Base-by-base conservation (phyloP, 2,113 vertebrate species). In the Triplophysa tibetana region DNA sequence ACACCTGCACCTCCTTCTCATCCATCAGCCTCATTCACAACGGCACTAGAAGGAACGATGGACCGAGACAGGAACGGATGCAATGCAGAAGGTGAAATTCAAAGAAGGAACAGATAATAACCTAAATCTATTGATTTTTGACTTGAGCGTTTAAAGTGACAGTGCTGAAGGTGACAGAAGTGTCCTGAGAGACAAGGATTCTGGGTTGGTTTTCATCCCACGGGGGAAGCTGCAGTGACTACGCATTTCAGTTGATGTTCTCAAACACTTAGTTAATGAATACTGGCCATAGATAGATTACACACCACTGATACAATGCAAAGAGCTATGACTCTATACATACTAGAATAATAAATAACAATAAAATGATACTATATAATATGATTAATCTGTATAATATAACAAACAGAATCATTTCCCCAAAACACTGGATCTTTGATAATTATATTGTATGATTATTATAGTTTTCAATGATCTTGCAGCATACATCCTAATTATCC, bases 41-140 rank as follows among this genome's bases (percentile, higher is more conserved):
- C 74, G 58, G 73, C 60, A 77, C 63, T 16, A 60, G 17, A 80
- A 19, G 63, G 29, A 69, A 68, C 33, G 29, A 64, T n/a, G 14
- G 33, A 80, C 8, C 65, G 43, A 45, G 74, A 19, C 13, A 60
- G 68, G 70, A 60, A 41, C 72, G 26, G 4, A 52, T 77, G 48
- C 26, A 60, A 66, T 41, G 65, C 62, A 21, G 60, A 80, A 43
- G 62, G 78, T 48, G 77, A 81, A 85, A 87, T 81, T 84, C 80
- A 84, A 56, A 70, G 33, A 68, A 67, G 72, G 68, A 81, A 81
- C 85, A 72, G 52, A 84, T 77, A 80, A 75, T 75, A 79, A 33
- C 77, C 74, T 60, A 74, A 64, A 88, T 84, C 13, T 86, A 89
- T 87, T 70, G 87, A 91, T 87, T 64, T 75, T 66, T 79, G 77